A percentile compares a stretch with the other conserved stretches of the same genome.
These are phyloP conservation scores for Hemithea aestivaria DNA, from an alignment of 2,888 invertebrate species.

Conservation along the genomic window DNA sequence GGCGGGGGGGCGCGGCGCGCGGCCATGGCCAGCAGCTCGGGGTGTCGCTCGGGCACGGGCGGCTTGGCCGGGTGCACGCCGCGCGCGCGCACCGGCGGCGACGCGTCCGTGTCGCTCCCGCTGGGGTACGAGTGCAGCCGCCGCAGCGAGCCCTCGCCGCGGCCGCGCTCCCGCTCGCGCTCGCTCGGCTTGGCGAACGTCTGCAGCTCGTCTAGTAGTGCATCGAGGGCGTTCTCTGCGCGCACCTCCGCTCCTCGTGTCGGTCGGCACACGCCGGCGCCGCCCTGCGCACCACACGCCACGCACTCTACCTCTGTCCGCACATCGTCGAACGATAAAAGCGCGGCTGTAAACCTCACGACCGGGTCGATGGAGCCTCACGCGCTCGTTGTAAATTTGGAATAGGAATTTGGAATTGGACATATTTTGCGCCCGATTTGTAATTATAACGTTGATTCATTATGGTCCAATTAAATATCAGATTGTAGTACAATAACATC, in stretches of 20 bases:
- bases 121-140: conserved; percentile 92
- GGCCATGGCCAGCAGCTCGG: conserved; percentile 86
- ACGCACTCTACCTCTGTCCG: conserved; percentile 60
- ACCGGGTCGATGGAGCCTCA: conserved; percentile 1
- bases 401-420: too few species aligned
- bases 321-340: conserved; percentile 38
- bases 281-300: conserved; percentile 70
- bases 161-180: conserved; percentile 32
- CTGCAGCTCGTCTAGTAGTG: conserved; percentile 95
- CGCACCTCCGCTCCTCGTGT: conserved; percentile 69
- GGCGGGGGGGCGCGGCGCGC: conserved; percentile 89
- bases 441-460: too few species aligned
- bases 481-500: too few species aligned
- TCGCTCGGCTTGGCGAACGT: conserved; percentile 88
- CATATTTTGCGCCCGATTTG: too few species aligned
- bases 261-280: conserved; percentile 52
- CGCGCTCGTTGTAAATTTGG: too few species aligned
- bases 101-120: conserved; percentile 89
- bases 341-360: conserved; percentile 53
- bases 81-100: conserved; percentile 84
- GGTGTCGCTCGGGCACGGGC: conserved; percentile 89
- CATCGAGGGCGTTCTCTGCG: conserved; percentile 98
- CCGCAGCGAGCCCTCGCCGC: conserved; percentile 79
- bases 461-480: too few species aligned
- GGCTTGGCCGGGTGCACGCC: conserved; percentile 82